Conservation (phyloP, 2,888 invertebrate genomes). For the Dioctria rufipes region DNA sequence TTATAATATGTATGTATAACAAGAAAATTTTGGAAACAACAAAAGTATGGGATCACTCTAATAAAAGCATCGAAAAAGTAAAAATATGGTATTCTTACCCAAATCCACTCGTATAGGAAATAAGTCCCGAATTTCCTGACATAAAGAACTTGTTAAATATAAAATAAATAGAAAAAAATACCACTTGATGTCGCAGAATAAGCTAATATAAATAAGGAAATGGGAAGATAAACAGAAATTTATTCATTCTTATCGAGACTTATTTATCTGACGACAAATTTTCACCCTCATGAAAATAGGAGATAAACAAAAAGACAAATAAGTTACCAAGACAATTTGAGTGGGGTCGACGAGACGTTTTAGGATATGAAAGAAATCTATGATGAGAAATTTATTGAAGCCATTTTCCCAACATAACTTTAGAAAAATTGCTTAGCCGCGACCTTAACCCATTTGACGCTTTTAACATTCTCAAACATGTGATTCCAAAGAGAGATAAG, state of each 20-base stretch:
- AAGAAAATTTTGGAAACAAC: too few species aligned
- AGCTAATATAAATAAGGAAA: neutral
- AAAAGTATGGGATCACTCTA: too few species aligned
- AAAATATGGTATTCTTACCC: neutral
- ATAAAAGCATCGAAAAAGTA: too few species aligned
- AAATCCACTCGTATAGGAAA: conserved; percentile 14
- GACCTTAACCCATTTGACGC: conserved; percentile 14
- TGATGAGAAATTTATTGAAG: conserved; percentile 34
- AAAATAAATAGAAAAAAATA: neutral
- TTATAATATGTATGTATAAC: too few species aligned
- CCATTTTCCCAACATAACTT: neutral
- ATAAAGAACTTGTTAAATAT: conserved; percentile 14
- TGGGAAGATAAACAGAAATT: conserved; percentile 23
- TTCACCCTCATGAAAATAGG: conserved; percentile 7
- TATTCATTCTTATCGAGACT: conserved; percentile 23
- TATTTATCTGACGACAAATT: conserved; percentile 31
- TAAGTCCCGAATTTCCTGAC: conserved; percentile 5
- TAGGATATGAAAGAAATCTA: conserved; percentile 3
- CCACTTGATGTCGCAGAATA: conserved; percentile 21
- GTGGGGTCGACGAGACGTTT: conserved; percentile 16
- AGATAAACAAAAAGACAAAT: conserved; percentile 3
- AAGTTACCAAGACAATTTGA: conserved; percentile 5
- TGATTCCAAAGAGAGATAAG: neutral
- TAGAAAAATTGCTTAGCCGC: conserved; percentile 9
- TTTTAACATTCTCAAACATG: neutral